Evolutionary conservation across 2,113 vertebrate genomes (phyloP).

Genomic region (Struthidea cinerea): DNA sequence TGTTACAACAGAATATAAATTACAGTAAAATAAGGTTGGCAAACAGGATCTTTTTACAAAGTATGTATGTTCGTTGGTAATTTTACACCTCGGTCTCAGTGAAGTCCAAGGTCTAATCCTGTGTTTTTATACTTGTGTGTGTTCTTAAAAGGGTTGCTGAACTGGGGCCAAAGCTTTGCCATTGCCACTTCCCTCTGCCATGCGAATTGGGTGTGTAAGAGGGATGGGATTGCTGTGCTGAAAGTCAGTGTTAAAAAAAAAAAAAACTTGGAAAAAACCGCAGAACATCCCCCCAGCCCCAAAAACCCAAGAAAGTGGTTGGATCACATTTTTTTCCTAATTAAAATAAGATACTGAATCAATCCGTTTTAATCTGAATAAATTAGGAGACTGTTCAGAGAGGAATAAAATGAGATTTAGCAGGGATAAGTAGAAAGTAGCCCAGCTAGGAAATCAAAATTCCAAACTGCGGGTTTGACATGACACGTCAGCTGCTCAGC

Average conservation of each 20-base stretch:
- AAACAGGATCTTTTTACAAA: conserved; percentile 36
- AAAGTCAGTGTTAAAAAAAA: conserved; percentile 48
- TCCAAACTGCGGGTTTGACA: conserved; percentile 39
- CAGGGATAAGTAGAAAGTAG: conserved; percentile 57
- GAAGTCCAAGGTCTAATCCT: conserved; percentile 34
- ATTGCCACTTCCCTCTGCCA: not conserved
- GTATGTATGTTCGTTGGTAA: not conserved
- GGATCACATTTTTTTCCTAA: conserved; percentile 24
- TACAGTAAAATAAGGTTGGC: conserved; percentile 38
- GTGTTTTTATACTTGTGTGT: conserved; percentile 5
- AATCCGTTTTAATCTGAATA: conserved; percentile 71
- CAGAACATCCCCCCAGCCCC: not conserved
- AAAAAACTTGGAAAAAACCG: not conserved
- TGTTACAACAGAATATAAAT: conserved; percentile 59
- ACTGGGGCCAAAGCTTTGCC: conserved; percentile 4
- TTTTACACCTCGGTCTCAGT: not conserved
- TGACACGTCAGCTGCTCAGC: conserved; percentile 49
- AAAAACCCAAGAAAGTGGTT: not conserved
- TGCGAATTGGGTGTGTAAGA: conserved; percentile 38
- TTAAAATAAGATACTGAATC: conserved; percentile 66
- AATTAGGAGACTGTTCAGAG: conserved; percentile 64
- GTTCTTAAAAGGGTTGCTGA: conserved; percentile 56
- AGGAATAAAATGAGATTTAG: conserved; percentile 69
- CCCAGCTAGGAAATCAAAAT: conserved; percentile 56
- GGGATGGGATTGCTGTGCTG: conserved; percentile 55